Base-by-base conservation (phyloP, 2,113 vertebrate species). In the Polypterus senegalus region DNA sequence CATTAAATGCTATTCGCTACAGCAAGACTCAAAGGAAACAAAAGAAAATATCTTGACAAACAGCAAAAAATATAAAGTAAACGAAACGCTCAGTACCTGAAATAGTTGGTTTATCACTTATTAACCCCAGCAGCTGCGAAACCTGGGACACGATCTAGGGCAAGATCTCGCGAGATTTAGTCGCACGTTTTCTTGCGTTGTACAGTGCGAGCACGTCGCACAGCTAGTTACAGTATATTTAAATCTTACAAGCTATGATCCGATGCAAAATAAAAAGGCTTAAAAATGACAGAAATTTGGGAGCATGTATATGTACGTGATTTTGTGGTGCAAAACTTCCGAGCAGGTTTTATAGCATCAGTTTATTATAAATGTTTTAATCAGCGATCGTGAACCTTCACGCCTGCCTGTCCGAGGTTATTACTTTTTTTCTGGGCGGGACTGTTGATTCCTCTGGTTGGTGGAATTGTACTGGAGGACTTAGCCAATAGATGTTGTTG, bases 11-110 rank as follows among this genome's bases (percentile, higher is more conserved):
- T 27, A 11, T 75, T 76, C 75, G 76, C 76, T 60, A 7, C 54
- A 52, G 53, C 9, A 73, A 71, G 46, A 70, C 78, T 75, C 74
- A 79, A 10, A 11, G 65, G 53, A 57, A 71, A 52, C 63, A 75
- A 71, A 77, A 80, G 72, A 78, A 67, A 69, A 43, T 60, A 44
- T 56, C 66, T 54, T 10, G 65, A 9, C 6, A 3, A 1, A 9
- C 58, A 54, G 57, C 27, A 3, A 46, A 6, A 0, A 5, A 62
- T 46, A 49, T 54, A 61, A 51, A 2, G 49, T 51, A 9, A 51
- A 9, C 9, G 49, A 9, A 7, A 7, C 9, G 9, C 6, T 9
- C 2, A 9, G 49, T 51, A 51, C 49, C 49, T 51, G 49, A 51
- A 51, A 7, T 6, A 7, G 49, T 9, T 51, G 49, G 6, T 51